These are phyloP conservation scores for Drosophila rubida DNA, from an alignment of 2,888 invertebrate species.

Conservation along the genomic window DNA sequence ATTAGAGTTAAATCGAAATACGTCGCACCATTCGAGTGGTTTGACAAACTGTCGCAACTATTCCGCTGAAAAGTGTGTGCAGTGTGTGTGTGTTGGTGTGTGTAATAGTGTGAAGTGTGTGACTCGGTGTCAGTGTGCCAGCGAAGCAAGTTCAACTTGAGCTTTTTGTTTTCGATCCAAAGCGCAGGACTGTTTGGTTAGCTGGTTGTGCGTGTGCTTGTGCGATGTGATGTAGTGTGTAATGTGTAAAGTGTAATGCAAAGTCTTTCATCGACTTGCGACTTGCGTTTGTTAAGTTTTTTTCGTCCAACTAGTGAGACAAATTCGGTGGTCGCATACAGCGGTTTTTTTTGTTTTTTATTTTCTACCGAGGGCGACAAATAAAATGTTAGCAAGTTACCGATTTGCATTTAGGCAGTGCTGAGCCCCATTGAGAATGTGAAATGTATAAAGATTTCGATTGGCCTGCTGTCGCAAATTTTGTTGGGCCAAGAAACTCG, in stretches of 20 bases:
- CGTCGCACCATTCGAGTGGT: neutral
- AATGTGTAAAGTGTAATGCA: slow-evolving; percentile 70
- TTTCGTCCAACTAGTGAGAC: slow-evolving; percentile 84
- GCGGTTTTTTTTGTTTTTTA: slow-evolving; percentile 71
- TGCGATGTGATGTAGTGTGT: slow-evolving; percentile 50
- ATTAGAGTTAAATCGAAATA: neutral
- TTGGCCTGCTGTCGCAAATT: neutral
- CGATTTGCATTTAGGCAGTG: neutral
- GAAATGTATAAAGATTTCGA: neutral
- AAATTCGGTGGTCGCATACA: slow-evolving; percentile 80
- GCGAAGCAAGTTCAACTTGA: slow-evolving; percentile 31
- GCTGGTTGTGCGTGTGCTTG: slow-evolving; percentile 51
- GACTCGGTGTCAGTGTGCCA: neutral
- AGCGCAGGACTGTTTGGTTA: slow-evolving; percentile 62
- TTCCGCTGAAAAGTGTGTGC: neutral
- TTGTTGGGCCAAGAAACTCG: slow-evolving; percentile 35
- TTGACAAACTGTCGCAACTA: neutral
- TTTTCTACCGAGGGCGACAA: slow-evolving; percentile 25
- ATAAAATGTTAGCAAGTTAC: slow-evolving; percentile 2
- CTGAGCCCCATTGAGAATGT: neutral
- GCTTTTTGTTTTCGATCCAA: slow-evolving; percentile 50
- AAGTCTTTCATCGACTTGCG: slow-evolving; percentile 72
- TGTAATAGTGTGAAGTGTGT: neutral
- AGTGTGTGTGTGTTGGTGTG: neutral
- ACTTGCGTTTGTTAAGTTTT: slow-evolving; percentile 79